These are phyloP conservation scores for Loris lydekkerianus DNA, from an alignment of 2,797 vertebrate species.

Conservation along the genomic window DNA sequence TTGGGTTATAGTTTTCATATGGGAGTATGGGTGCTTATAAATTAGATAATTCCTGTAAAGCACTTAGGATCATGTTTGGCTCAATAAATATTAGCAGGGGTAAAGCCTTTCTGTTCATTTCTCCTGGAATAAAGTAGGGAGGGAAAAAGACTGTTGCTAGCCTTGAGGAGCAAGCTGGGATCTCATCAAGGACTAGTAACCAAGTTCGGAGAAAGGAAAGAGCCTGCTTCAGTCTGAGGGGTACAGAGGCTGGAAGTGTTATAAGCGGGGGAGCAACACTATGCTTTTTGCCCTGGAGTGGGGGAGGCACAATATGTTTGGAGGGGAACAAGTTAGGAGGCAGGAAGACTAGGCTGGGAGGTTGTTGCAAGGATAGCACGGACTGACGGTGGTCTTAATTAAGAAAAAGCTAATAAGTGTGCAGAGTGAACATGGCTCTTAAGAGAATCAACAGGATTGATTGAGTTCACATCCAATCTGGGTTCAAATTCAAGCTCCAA, in stretches of 20 bases:
- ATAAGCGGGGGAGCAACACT: not conserved
- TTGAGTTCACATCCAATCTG: not conserved
- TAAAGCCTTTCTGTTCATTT: not conserved
- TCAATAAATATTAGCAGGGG: not conserved
- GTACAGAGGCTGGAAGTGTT: not conserved
- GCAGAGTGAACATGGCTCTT: not conserved
- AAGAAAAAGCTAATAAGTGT: not conserved
- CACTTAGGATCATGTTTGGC: not conserved
- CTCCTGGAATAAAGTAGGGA: not conserved
- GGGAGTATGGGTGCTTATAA: not conserved
- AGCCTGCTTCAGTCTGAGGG: not conserved
- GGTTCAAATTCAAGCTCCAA: not conserved
- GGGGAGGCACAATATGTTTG: not conserved
- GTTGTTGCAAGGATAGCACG: not conserved
- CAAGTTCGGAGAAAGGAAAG: not conserved
- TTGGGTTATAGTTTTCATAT: too few species aligned
- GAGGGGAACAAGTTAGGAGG: not conserved
- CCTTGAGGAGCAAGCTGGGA: not conserved
- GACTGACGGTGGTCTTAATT: not conserved
- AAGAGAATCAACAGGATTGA: not conserved
- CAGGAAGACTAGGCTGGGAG: not conserved
- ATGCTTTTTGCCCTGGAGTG: not conserved
- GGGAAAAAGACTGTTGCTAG: too few species aligned
- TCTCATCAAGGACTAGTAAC: not conserved
- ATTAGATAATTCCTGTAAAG: not conserved